Evolutionary conservation across 1,140 invertebrate genomes (phyloP), one percentile per base, ranked within the genome.

Genomic region (Tribolium castaneum): DNA sequence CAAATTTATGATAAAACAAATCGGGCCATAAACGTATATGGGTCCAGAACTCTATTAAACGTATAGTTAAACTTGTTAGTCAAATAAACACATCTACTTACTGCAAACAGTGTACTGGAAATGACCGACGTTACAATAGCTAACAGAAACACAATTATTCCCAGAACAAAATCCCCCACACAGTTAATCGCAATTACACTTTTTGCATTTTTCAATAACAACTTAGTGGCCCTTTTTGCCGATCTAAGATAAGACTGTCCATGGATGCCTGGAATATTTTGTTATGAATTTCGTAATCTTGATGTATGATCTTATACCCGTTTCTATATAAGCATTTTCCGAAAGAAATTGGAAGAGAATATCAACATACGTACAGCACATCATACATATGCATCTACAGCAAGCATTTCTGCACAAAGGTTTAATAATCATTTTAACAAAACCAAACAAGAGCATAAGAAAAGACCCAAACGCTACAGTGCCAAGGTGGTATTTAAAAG

Each of bases 291-390:
- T 14, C 12, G 4, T 14, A 54, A 6, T 3, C 1, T 87, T 4
- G 86, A 88, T 84, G 13, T 54, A 51, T 0, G 5, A 4, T 30
- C 39, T 80, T 87, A n/a, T n/a, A 92, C 92, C 92, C 84, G 92
- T 92, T 90, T 94, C 93, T 78, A 95, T 93, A 83, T 94, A 96
- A 6, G 94, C 93, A 87, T 95, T 95, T 83, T 92, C 87, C 50
- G 90, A 92, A 12, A 96, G 86, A 84, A 90, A 95, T 82, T 92
- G 91, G 1, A 96, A 85, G 81, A 91, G 90, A 66, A 91, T 92
- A 83, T 96, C 94, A 78, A 95, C 91, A 80, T 92, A 91, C 92
- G 84, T 89, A 90, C 0, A 73, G 19, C 71, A 73, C n/a, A 13
- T 2, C 13, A 13, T 14, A n/a, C 13, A 16, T 6, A 25, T 1